Base-by-base conservation (phyloP, 2,113 vertebrate species). In the Phalacrocorax carbo region DNA sequence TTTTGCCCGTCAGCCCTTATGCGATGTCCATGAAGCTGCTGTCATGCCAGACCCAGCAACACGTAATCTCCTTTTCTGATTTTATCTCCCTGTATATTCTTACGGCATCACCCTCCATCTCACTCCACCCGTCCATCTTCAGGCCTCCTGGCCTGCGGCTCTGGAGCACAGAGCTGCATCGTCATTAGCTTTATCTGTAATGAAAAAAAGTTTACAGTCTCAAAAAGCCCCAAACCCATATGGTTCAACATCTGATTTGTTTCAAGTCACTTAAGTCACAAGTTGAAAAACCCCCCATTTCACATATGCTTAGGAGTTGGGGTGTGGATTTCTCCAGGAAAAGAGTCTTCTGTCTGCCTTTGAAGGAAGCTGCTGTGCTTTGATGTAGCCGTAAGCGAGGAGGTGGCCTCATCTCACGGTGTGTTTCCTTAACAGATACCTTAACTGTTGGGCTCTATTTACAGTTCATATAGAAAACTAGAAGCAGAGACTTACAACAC, bases 171-270 rank as follows among this genome's bases (percentile, higher is more conserved):
- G 78, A 80, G 90, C 93, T 85, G 77, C 58, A 2, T 76, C 93
- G 58, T 29, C 73, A 7, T 66, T 42, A 82, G 66, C 82, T 91
- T 79, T 82, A 64, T 61, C 78, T 72, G 48, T 52, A 92, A 95
- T 62, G 77, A 66, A 87, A 80, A 80, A 64, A 73, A 54, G 51
- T 57, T 82, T 85, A 65, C 40, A 64, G 58, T n/a, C 62, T 81
- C 77, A 21, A 89, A 91, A 90, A 93, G 60, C 44, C 85, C 90
- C 76, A 70, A 65, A 25, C 64, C 85, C 96, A 94, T 92, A 89
- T 96, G 97, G 92, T 91, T 84, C 91, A 78, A 95, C 96, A 97
- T 96, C 94, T 97, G 97, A 97, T 96, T 97, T 88, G 66, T 94
- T 96, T 98, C 93, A 96, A 98, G 88, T 48, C 96, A 78, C 86